Conservation (phyloP, 2,888 invertebrate species). For the Rhamphomyia laevipes region DNA sequence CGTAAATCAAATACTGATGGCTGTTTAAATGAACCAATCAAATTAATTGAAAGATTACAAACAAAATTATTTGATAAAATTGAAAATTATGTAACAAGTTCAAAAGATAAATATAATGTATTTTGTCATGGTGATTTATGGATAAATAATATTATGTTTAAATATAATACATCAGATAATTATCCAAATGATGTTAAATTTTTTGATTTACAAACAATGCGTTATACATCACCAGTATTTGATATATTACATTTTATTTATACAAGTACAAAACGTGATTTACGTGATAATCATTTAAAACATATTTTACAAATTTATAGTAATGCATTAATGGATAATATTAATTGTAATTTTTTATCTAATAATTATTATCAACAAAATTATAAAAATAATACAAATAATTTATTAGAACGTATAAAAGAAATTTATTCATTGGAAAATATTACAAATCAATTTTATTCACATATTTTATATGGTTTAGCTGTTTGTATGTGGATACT, state of each 20-base stretch:
- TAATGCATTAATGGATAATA: conserved; percentile 20
- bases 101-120: conserved; percentile 23
- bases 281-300: conserved; percentile 25
- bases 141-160: conserved; percentile 36
- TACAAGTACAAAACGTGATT: conserved; percentile 30
- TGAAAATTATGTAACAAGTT: conserved; percentile 21
- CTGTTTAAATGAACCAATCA: conserved; percentile 25
- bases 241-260: conserved; percentile 35
- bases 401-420: conserved; percentile 19
- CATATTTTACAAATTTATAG: conserved; percentile 28
- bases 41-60: conserved; percentile 25
- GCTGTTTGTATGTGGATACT: conserved; percentile 32
- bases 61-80: conserved; percentile 23
- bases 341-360: conserved; percentile 15
- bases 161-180: conserved; percentile 8
- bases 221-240: conserved; percentile 31
- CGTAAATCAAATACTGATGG: conserved; percentile 26
- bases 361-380: conserved; percentile 13
- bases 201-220: conserved; percentile 34
- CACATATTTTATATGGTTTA: conserved; percentile 29
- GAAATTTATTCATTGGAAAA: conserved; percentile 24
- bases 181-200: conserved; percentile 24
- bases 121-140: conserved; percentile 35
- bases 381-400: conserved; percentile 7
- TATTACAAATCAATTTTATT: conserved; percentile 27